phyloP scores from a whole-genome alignment of 2,797 vertebrate species.

The Ctenochaetus hawaiiensis region DNA sequence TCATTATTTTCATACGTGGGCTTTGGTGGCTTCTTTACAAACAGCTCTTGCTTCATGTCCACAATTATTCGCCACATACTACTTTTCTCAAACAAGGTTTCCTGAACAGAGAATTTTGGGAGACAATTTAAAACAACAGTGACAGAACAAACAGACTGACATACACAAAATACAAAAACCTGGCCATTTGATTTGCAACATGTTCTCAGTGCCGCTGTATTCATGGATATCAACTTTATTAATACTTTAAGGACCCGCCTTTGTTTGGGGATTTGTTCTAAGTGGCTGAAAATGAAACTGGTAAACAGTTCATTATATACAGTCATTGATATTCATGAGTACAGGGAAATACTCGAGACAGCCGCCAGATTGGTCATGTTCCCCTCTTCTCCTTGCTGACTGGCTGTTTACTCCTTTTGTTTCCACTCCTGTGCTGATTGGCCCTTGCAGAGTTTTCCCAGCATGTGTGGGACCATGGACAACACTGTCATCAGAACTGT shows the following conservation, averaged over 20 bases:
- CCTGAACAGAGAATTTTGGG: slow-evolving; percentile 51
- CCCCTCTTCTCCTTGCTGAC: slow-evolving; percentile 52
- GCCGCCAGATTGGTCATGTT: slow-evolving; percentile 59
- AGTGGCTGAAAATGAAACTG: slow-evolving; percentile 79
- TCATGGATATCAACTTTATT: slow-evolving; percentile 81
- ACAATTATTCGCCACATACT: slow-evolving; percentile 39
- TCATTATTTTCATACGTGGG: slow-evolving; percentile 58
- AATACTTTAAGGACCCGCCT: slow-evolving; percentile 90
- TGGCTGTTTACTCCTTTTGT: slow-evolving; percentile 62
- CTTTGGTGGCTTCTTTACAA: slow-evolving; percentile 46
- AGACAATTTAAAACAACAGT: slow-evolving; percentile 55
- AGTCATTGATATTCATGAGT: slow-evolving; percentile 76
- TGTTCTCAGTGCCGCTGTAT: slow-evolving; percentile 70
- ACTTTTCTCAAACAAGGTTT: slow-evolving; percentile 41
- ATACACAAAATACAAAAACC: slow-evolving; percentile 67
- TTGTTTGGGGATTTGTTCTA: slow-evolving; percentile 84
- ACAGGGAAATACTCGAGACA: slow-evolving; percentile 65
- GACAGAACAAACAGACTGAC: slow-evolving; percentile 51
- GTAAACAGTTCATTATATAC: slow-evolving; percentile 84
- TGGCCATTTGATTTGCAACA: slow-evolving; percentile 58
- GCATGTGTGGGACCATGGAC: slow-evolving; percentile 38
- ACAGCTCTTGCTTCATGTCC: slow-evolving; percentile 24
- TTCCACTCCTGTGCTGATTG: slow-evolving; percentile 58
- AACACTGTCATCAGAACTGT: slow-evolving; percentile 79
- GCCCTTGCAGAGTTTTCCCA: slow-evolving; percentile 41